Evolutionary conservation across 2,888 invertebrate species (phyloP).

Genomic region (Phlogophora meticulosa): DNA sequence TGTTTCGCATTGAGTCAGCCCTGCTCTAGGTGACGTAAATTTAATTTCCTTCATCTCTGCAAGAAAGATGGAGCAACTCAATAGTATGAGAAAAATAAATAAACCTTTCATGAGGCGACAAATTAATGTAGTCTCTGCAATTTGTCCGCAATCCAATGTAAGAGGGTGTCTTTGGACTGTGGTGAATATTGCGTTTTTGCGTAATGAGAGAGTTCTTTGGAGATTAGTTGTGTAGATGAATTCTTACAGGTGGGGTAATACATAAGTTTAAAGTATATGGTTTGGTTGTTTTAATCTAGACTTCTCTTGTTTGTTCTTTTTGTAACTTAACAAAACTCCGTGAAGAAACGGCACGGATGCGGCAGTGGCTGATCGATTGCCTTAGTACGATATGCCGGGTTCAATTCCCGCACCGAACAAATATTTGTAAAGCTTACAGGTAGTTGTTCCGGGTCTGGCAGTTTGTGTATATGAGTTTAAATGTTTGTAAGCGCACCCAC

Average conservation of each 20-base stretch:
- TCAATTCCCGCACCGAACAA: too few relatives aligned
- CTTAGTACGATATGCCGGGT: too few relatives aligned
- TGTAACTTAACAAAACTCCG: too few relatives aligned
- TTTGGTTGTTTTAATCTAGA: too few relatives aligned
- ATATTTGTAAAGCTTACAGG: too few relatives aligned
- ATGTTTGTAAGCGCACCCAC: too few relatives aligned
- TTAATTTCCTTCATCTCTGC: conserved; percentile 56
- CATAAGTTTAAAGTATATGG: too few relatives aligned
- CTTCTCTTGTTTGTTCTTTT: too few relatives aligned
- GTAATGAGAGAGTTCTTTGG: not conserved
- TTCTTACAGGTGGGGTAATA: not conserved
- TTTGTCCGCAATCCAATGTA: conserved; percentile 30
- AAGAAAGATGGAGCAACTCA: conserved; percentile 42
- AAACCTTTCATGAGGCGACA: conserved; percentile 24
- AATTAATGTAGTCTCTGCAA: conserved; percentile 39
- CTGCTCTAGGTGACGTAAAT: conserved; percentile 47
- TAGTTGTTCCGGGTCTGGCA: too few relatives aligned
- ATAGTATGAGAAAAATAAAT: conserved; percentile 26
- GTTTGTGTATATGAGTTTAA: too few relatives aligned
- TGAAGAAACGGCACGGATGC: too few relatives aligned
- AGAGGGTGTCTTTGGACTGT: not conserved
- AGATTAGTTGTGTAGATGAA: not conserved
- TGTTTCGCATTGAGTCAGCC: conserved; percentile 50
- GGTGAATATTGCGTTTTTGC: not conserved
- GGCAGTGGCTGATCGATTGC: too few relatives aligned